Evolutionary conservation across 2,113 vertebrate species (phyloP).

Genomic region (Epinephelus cyanopodus): DNA sequence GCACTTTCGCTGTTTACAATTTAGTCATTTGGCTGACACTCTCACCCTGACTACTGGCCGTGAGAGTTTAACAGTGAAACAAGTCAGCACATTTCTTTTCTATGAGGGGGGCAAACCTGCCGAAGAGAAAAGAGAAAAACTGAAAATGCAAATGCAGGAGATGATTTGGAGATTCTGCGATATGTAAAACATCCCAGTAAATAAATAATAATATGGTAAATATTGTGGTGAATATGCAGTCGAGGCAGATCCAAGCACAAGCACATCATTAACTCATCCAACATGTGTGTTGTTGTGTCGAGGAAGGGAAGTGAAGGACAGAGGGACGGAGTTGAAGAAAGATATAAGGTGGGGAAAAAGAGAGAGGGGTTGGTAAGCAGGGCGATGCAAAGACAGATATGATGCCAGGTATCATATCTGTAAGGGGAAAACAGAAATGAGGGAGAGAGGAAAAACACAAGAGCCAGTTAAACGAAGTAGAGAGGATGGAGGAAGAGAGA

Average conservation of each 20-base stretch:
- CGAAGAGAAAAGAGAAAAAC: not conserved
- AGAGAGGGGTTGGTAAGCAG: not conserved
- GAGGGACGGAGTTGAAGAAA: not conserved
- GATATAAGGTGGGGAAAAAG: not conserved
- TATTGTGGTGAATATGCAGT: slow-evolving; percentile 46
- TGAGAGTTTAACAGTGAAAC: not conserved
- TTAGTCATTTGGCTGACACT: slow-evolving; percentile 39
- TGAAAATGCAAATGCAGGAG: slow-evolving; percentile 46
- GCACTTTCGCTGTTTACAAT: slow-evolving; percentile 28
- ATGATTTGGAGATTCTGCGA: slow-evolving; percentile 45
- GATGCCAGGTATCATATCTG: not conserved
- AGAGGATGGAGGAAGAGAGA: not conserved
- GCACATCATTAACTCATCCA: slow-evolving; percentile 52
- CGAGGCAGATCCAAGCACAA: slow-evolving; percentile 48
- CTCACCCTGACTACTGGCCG: not conserved
- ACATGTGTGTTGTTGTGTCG: slow-evolving; percentile 22
- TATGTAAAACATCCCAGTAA: slow-evolving; percentile 54
- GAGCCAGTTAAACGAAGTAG: not conserved
- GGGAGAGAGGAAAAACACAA: slow-evolving; percentile 2
- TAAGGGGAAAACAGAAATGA: slow-evolving; percentile 1
- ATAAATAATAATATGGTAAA: slow-evolving; percentile 62
- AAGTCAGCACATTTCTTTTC: slow-evolving; percentile 48
- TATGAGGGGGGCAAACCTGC: not conserved
- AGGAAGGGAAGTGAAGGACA: slow-evolving; percentile 25
- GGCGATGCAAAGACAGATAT: not conserved